Evolutionary conservation across 2,113 vertebrate species (phyloP).

Genomic region (Triplophysa dalaica): DNA sequence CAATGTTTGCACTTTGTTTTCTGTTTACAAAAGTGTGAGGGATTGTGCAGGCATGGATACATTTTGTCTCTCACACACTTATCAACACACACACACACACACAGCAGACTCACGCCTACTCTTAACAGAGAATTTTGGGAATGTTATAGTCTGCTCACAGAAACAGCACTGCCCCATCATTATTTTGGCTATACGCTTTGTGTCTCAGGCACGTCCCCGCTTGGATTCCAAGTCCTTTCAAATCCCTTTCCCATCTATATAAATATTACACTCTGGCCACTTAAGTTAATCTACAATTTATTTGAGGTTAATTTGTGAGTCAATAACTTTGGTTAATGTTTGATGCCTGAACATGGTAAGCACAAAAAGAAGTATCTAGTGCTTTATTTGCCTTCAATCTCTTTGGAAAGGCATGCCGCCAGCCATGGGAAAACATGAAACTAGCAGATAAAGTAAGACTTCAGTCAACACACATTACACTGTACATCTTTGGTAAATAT

Average conservation of each 20-base stretch:
- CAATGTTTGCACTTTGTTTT: conserved; percentile 57
- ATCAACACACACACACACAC: conserved; percentile 54
- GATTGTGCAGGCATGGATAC: conserved; percentile 63
- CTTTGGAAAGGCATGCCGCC: neutral
- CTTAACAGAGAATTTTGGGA: conserved; percentile 25
- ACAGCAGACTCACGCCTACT: neutral
- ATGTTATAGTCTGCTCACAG: conserved; percentile 24
- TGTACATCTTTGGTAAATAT: no score
- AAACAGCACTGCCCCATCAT: conserved; percentile 5
- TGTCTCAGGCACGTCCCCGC: neutral
- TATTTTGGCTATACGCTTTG: neutral
- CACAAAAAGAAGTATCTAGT: neutral
- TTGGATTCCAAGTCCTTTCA: neutral
- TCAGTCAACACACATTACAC: no score
- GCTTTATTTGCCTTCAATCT: neutral
- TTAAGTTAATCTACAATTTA: neutral
- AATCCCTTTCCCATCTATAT: neutral
- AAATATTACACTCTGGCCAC: neutral
- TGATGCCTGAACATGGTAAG: neutral
- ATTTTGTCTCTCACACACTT: conserved; percentile 51
- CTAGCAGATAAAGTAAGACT: neutral
- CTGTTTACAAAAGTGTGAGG: conserved; percentile 56
- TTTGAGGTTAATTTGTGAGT: conserved; percentile 3
- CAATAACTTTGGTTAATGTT: neutral
- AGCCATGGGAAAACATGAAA: neutral